These are phyloP conservation scores for Diaphora mendica DNA, from an alignment of 2,888 invertebrate species.

Conservation along the genomic window DNA sequence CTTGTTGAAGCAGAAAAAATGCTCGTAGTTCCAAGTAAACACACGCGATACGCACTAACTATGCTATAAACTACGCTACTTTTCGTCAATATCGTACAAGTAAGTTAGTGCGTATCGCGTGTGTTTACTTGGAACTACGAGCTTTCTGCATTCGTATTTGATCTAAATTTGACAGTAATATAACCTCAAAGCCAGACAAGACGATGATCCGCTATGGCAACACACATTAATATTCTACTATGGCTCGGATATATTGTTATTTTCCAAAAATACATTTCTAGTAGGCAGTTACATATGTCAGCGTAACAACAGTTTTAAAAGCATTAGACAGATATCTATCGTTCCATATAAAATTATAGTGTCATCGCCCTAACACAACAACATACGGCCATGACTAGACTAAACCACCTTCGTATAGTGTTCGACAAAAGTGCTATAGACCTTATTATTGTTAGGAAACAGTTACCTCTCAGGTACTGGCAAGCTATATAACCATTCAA, in stretches of 20 bases:
- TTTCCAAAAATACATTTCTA: not conserved
- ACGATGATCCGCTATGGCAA: not conserved
- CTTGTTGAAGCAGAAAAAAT: too few species aligned
- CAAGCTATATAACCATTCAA: slow-evolving; percentile 71
- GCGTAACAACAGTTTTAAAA: slow-evolving; percentile 1
- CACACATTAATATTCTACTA: not conserved
- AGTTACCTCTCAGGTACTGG: slow-evolving; percentile 75
- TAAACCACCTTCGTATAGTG: slow-evolving; percentile 52
- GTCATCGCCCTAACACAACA: slow-evolving; percentile 45
- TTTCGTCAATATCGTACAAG: too few species aligned
- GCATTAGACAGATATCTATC: slow-evolving; percentile 3
- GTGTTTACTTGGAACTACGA: too few species aligned
- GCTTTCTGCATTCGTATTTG: too few species aligned
- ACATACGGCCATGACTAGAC: slow-evolving; percentile 60
- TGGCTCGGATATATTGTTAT: not conserved
- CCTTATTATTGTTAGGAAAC: slow-evolving; percentile 73
- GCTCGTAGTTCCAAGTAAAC: too few species aligned
- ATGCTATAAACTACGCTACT: too few species aligned
- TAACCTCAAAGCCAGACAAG: not conserved
- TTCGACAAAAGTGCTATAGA: slow-evolving; percentile 67
- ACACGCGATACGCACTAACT: too few species aligned
- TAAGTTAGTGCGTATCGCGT: too few species aligned
- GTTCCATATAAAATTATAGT: slow-evolving; percentile 33
- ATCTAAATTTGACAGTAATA: too few species aligned
- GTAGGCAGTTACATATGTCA: not conserved